Base-by-base conservation (phyloP, 2,888 invertebrate species). In the Thysanoteuthis rhombus region DNA sequence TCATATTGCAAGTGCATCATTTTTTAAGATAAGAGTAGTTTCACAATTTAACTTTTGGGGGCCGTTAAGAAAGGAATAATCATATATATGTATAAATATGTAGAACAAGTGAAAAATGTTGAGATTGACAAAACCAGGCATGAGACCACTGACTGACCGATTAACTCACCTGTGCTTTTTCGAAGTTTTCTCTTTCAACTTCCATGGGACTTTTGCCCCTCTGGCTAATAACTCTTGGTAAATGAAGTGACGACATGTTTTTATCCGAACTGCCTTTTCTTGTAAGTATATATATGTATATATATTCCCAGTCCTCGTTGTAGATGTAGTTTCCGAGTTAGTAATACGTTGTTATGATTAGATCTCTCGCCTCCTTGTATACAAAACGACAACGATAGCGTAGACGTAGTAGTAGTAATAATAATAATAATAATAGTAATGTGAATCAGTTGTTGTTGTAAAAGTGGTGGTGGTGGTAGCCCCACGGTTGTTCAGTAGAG, bases 151-250 rank as follows among this genome's bases (percentile, higher is more conserved):
- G n/a, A n/a, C 4, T 25, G 58, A 32, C 25, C 25, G 10, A 75
- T n/a, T n/a, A 10, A 75, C n/a, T 75, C 75, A 96, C 96, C 96
- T 96, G 96, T 93, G 95, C 95, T 95, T 96, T 98, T 97, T 98
- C 98, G 97, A 98, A 98, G 96, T 98, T 98, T 97, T 98, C 98
- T 93, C 98, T 97, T 97, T 98, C 98, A 45, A 96, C 94, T 93
- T 97, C 97, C 28, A 95, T 93, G 89, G 96, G 94, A 89, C 96
- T 95, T 94, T 96, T 96, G 25, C 96, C 96, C 90, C 96, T 94
- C 90, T 96, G 96, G 36, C 95, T 94, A 52, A 96, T 95, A 25
- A 96, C 96, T 94, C 96, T 95, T 40, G 96, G 96, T 75, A 97
- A 95, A 94, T 96, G 96, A 94, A 95, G 94, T 38, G 95, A 96